Evolutionary conservation across 2,888 invertebrate species (phyloP).

Genomic region (Druceiella hillmani): DNA sequence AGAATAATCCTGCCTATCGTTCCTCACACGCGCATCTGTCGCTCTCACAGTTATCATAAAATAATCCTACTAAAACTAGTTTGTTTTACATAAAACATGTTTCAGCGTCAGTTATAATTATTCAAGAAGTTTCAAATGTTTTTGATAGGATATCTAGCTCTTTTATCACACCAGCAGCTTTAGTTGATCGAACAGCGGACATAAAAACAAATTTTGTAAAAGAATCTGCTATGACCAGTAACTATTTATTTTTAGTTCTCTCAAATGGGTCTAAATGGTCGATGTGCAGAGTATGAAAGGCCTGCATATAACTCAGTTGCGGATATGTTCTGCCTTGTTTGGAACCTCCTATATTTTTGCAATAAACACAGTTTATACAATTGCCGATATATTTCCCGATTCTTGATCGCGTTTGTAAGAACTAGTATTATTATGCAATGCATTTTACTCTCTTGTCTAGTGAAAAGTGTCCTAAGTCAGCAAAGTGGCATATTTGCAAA

Average conservation of each 20-base stretch:
- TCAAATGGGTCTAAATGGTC: slow-evolving; percentile 28
- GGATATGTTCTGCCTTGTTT: slow-evolving; percentile 12
- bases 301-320: slow-evolving; percentile 22
- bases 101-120: too few relatives aligned
- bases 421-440: slow-evolving; percentile 22
- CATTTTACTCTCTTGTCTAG: slow-evolving; percentile 23
- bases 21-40: too few relatives aligned
- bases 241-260: slow-evolving; percentile 23
- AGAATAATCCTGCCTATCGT: too few relatives aligned
- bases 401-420: slow-evolving; percentile 24
- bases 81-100: too few relatives aligned
- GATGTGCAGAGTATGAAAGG: slow-evolving; percentile 26
- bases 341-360: slow-evolving; percentile 26
- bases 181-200: slow-evolving; percentile 21
- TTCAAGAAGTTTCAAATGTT: too few relatives aligned
- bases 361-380: slow-evolving; percentile 28
- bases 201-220: slow-evolving; percentile 30
- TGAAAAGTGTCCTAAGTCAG: slow-evolving; percentile 28
- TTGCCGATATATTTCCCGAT: slow-evolving; percentile 26
- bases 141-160: too few relatives aligned
- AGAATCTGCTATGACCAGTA: slow-evolving; percentile 27
- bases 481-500: slow-evolving; percentile 23
- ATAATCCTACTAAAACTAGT: too few relatives aligned
- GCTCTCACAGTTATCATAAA: too few relatives aligned
- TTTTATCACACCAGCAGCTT: slow-evolving; percentile 15